These are phyloP conservation scores for Hydropsyche betteni DNA, from an alignment of 2,888 invertebrate genomes.

Conservation along the genomic window DNA sequence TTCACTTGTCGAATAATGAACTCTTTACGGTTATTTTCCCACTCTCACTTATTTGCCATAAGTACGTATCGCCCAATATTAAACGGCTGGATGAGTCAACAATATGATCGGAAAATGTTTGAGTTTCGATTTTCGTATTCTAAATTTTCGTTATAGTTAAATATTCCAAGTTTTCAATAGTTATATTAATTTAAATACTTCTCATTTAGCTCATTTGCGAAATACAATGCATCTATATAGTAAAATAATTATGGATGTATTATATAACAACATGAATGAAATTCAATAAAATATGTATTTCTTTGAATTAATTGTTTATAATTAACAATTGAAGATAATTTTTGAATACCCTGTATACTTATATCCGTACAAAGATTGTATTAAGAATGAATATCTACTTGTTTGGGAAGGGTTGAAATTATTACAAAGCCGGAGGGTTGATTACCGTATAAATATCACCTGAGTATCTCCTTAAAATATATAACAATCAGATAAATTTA, in stretches of 20 bases:
- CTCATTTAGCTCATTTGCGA: too few species aligned
- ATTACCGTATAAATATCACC: conserved; percentile 31
- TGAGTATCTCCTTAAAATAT: conserved; percentile 25
- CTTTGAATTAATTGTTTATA: neutral
- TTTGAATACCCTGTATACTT: neutral
- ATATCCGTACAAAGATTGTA: neutral
- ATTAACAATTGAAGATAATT: neutral
- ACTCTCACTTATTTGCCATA: conserved; percentile 38
- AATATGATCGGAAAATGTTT: neutral
- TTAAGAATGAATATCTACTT: conserved; percentile 19
- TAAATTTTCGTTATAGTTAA: too few species aligned
- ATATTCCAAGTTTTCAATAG: too few species aligned
- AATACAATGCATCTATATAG: too few species aligned
- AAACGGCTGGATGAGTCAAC: conserved; percentile 1
- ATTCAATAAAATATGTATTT: neutral
- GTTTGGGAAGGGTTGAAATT: conserved; percentile 30
- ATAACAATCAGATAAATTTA: conserved; percentile 18
- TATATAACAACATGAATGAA: too few species aligned
- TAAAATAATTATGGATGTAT: too few species aligned
- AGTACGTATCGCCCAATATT: conserved; percentile 13
- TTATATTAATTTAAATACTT: too few species aligned
- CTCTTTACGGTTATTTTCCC: conserved; percentile 46
- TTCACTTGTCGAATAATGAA: conserved; percentile 50
- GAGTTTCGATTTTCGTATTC: neutral
- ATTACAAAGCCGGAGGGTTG: conserved; percentile 13